These are phyloP conservation scores for Acrocephalus scirpaceus DNA, from an alignment of 2,797 vertebrate species.

Conservation along the genomic window DNA sequence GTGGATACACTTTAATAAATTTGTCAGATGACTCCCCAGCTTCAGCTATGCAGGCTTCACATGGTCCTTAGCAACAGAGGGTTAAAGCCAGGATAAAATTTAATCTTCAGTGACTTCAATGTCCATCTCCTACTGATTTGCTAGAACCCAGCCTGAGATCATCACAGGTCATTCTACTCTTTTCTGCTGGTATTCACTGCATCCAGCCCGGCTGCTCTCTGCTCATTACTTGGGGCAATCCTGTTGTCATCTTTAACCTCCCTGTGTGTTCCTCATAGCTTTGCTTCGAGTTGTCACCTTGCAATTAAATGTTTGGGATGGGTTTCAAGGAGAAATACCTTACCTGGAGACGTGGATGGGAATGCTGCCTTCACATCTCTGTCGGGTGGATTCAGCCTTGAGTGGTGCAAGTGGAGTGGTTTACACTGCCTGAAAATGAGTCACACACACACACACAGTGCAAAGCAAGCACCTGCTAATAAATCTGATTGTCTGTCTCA, in stretches of 20 bases:
- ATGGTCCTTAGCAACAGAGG: not conserved
- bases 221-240: not conserved
- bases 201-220: not conserved
- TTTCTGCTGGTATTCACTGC: accelerated
- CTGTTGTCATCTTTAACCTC: not conserved
- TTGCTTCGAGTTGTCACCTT: not conserved
- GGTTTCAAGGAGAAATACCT: not conserved
- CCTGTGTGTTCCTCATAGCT: not conserved
- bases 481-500: not conserved
- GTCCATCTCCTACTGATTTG: not conserved
- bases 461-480: not conserved
- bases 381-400: not conserved
- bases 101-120: not conserved
- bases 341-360: not conserved
- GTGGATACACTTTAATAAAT: not conserved
- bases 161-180: accelerated
- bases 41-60: not conserved
- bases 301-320: not conserved
- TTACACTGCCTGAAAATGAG: not conserved
- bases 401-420: not conserved
- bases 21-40: not conserved
- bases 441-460: no score
- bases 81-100: not conserved
- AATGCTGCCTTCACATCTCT: not conserved
- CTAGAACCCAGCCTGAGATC: not conserved